Conservation (phyloP, 1,140 invertebrate species). For the Drosophila funebris region DNA sequence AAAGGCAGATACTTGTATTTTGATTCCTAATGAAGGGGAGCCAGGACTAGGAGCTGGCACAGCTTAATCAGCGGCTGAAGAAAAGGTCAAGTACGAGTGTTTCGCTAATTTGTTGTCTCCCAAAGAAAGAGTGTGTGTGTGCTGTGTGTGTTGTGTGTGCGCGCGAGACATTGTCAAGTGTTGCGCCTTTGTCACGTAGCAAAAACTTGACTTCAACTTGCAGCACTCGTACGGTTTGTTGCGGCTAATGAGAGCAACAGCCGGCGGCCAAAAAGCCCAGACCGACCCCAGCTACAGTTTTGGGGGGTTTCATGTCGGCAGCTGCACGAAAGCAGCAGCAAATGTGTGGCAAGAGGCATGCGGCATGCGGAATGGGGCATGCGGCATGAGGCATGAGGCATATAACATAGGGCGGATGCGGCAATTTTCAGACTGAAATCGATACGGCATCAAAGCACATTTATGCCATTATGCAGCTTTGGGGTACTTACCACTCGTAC, state of each 20-base stretch:
- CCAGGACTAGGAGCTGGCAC: constrained; percentile 22
- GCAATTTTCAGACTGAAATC: constrained; percentile 78
- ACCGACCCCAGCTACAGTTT: constrained; percentile 7
- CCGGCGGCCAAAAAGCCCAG: constrained; percentile 63
- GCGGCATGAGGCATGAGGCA: constrained; percentile 13
- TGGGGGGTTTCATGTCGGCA: constrained; percentile 22
- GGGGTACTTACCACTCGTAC: constrained; percentile 6
- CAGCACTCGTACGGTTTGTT: constrained; percentile 36
- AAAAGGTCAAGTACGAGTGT: constrained; percentile 74
- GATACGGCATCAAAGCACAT: constrained; percentile 80
- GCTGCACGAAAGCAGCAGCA: constrained; percentile 33
- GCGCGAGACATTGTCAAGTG: constrained; percentile 72
- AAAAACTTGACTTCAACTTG: constrained; percentile 65
- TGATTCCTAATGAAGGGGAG: constrained; percentile 20
- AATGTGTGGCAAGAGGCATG: constrained; percentile 12
- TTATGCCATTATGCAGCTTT: constrained; percentile 74
- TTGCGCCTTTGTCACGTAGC: constrained; percentile 78
- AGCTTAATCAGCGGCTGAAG: constrained; percentile 65
- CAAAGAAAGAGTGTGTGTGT: background rate
- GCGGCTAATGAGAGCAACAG: constrained; percentile 54
- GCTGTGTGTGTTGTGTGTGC: constrained; percentile 33
- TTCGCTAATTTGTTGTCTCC: constrained; percentile 73
- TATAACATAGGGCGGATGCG: constrained; percentile 64
- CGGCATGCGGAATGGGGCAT: background rate
- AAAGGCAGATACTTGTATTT: background rate